Evolutionary conservation across 2,797 vertebrate species (phyloP), one percentile per base, ranked within the genome.

Genomic region (Florisuga fusca): DNA sequence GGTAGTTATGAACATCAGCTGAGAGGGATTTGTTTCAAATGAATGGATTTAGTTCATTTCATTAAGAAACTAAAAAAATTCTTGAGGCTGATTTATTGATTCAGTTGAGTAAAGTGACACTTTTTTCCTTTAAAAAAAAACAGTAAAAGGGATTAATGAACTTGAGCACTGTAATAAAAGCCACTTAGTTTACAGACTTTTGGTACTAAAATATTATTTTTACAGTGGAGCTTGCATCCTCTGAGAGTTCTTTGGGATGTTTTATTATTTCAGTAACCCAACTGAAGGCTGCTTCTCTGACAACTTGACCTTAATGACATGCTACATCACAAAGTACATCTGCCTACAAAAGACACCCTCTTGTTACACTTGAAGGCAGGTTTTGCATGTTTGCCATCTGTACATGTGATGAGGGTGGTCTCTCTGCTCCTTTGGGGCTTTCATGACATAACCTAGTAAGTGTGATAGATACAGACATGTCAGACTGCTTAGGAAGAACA

Each of bases 41-140:
- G 78, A 87, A 33, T 54, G 36, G 45, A 81, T 34, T 51, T 72
- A 68, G 22, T 78, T 72, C 8, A 82, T 33, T 87, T 34, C 43
- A 79, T 61, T 75, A 92, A 87, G 38, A 51, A 92, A 93, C 51
- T 58, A 34, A 90, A 86, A 84, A 79, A 50, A 57, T 51, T 22
- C 43, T 67, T 31, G n/a, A 89, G 34, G 67, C 43, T 36, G 63
- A 76, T 77, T 27, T 76, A 20, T 84, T 80, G 53, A 91, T 38
- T 76, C 58, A 54, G 12, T 63, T 67, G 10, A 58, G 8, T 50
- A 80, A 86, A 94, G 80, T 20, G 43, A 3, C 13, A 22, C 6
- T 34, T 69, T 14, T 29, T 57, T 86, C 22, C 22, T 63, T 57
- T 22, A 67, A 15, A 54, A 36, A 41, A 41, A 87, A 89, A 76